These are phyloP conservation scores for Hepsetus odoe DNA, from an alignment of 2,113 vertebrate genomes.

Conservation along the genomic window DNA sequence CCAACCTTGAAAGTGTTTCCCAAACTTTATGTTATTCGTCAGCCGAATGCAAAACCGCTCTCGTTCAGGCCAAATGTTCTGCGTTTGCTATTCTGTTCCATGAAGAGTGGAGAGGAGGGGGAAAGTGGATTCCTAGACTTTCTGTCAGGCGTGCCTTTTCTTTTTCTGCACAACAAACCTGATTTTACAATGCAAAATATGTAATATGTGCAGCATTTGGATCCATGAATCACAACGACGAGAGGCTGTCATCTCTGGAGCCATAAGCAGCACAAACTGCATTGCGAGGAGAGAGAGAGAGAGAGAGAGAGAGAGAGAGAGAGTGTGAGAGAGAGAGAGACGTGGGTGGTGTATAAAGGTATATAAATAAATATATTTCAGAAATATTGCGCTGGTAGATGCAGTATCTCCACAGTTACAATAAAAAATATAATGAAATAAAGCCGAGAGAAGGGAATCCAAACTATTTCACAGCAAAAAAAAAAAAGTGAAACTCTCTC, in stretches of 20 bases:
- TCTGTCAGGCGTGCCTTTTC: constrained; percentile 50
- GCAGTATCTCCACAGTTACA: constrained; percentile 48
- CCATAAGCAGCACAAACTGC: constrained; percentile 66
- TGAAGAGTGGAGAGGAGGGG: not conserved
- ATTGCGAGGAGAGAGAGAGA: constrained; percentile 48
- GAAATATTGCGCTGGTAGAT: constrained; percentile 65
- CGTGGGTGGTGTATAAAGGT: constrained; percentile 78
- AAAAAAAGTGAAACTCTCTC: not conserved
- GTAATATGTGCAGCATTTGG: constrained; percentile 64
- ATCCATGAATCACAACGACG: constrained; percentile 73
- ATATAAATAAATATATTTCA: constrained; percentile 70
- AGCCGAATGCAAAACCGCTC: not conserved
- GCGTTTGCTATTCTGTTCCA: constrained; percentile 12
- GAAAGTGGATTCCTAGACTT: constrained; percentile 41
- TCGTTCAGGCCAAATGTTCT: not conserved
- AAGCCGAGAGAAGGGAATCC: constrained; percentile 20
- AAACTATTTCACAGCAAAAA: not conserved
- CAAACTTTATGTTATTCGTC: not conserved
- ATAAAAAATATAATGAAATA: constrained; percentile 46
- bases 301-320: constrained; percentile 54
- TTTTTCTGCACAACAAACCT: constrained; percentile 52
- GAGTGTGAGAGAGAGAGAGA: constrained; percentile 65
- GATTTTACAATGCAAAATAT: constrained; percentile 68
- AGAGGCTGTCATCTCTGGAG: constrained; percentile 69
- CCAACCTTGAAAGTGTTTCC: not conserved